Base-by-base conservation (phyloP, 2,113 vertebrate genomes). In the Phodopus roborovskii region DNA sequence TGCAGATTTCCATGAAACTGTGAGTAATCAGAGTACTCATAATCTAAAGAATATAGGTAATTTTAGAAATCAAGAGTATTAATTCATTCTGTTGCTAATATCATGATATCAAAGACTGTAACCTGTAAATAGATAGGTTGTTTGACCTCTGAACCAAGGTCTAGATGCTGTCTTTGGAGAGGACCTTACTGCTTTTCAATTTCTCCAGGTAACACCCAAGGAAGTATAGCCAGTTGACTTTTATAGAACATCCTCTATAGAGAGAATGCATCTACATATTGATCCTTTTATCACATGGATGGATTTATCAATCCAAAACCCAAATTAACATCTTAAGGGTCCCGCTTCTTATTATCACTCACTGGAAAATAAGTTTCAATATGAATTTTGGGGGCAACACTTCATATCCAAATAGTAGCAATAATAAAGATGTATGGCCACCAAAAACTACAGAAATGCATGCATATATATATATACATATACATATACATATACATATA, bases 31-130 rank as follows among this genome's bases (percentile, higher is more conserved):
- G 74, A 39, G 1, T 53, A 53, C 60, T 58, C 50, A 56, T 58
- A 89, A 53, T 58, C 39, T 88, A 26, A 95, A 86, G 53, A 11
- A 83, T 74, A 92, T 30, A 84, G 90, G 48, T 93, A 90, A 64
- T 58, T 91, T 88, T 4, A 77, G 1, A 79, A 94, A 24, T 11
- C 17, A 81, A 58, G 36, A 33, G 13, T 28, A 33, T 68, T 60
- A 45, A 58, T 68, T 70, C 30, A 60, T 66, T 81, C 9, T 79
- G 30, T 48, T 81, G 5, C 15, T 81, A 48, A 28, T 60, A 50
- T 17, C 30, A 58, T 30, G 36, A 26, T 26, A 58, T 3, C 17
- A 39, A 26, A 73, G 17, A 82, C 22, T 39, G 4, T 70, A 36
- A 88, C 7, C 16, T 78, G 5, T 58, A 78, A 68, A 45, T 8